Percentiles rank a stretch among this genome's conserved stretches.
Conservation (phyloP, 1,140 invertebrate species). For the Neuroterus valhalla region DNA sequence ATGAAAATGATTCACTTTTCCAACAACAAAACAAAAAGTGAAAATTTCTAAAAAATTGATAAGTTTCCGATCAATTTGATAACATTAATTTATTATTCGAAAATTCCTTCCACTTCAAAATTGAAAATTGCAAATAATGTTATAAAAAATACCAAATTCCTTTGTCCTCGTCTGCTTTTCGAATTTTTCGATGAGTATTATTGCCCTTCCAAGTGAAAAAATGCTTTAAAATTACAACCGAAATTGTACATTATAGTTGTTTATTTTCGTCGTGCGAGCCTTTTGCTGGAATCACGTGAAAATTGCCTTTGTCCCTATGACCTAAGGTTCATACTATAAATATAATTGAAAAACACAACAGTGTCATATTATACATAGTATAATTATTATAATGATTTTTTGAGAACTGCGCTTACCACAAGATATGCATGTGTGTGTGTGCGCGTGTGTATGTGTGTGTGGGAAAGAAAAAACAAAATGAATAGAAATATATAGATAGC, state of each 20-base stretch:
- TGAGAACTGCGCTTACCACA: slow-evolving; percentile 38
- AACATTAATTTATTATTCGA: too few species aligned
- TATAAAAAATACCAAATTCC: too few species aligned
- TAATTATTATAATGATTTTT: slow-evolving; percentile 52
- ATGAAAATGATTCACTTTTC: too few species aligned
- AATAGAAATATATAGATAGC: slow-evolving; percentile 34
- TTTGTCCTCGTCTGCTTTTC: neutral
- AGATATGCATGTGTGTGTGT: slow-evolving; percentile 15
- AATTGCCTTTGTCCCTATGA: slow-evolving; percentile 59
- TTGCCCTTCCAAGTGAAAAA: neutral
- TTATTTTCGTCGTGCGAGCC: neutral
- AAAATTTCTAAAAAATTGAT: too few species aligned
- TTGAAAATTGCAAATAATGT: too few species aligned
- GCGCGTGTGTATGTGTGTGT: slow-evolving; percentile 35
- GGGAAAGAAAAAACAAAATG: slow-evolving; percentile 32
- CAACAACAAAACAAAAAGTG: too few species aligned
- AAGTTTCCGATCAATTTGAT: too few species aligned
- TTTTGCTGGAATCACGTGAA: slow-evolving; percentile 35
- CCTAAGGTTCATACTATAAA: slow-evolving; percentile 46
- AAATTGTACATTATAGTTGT: slow-evolving; percentile 8
- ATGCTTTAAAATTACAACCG: neutral
- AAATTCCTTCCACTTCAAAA: too few species aligned
- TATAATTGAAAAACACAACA: slow-evolving; percentile 33
- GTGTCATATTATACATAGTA: slow-evolving; percentile 62
- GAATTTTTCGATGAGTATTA: neutral